phyloP scores from a whole-genome alignment of 2,888 invertebrate species.

The Drosophila cyrtoloma region DNA sequence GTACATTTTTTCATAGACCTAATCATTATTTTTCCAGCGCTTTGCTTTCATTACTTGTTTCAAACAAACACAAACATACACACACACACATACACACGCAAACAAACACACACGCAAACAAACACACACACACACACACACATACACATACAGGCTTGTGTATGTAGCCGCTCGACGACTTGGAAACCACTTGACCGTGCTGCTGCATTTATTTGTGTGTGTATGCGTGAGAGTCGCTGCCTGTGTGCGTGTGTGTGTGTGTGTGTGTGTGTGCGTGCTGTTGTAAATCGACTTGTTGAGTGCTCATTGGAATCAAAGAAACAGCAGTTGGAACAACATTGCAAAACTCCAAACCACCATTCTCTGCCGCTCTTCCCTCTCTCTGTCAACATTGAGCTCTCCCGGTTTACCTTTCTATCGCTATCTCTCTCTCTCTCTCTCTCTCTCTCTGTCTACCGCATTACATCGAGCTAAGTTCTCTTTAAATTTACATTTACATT shows the following conservation, averaged over 20 bases:
- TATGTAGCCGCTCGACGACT: constrained; percentile 11
- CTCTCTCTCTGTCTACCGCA: constrained; percentile 7
- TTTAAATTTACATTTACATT: constrained; percentile 4
- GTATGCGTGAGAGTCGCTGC: not conserved
- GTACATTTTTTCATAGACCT: constrained; percentile 53
- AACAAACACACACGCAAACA: constrained; percentile 16
- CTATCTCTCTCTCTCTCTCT: constrained; percentile 17
- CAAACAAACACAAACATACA: constrained; percentile 27
- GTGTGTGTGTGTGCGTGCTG: constrained; percentile 26
- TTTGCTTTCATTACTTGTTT: constrained; percentile 77
- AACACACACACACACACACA: constrained; percentile 28
- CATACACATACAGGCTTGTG: constrained; percentile 21
- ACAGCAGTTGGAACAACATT: constrained; percentile 45
- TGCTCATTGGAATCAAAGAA: constrained; percentile 57
- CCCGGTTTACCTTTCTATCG: constrained; percentile 15
- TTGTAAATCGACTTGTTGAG: constrained; percentile 59
- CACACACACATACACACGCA: constrained; percentile 1
- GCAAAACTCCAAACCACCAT: constrained; percentile 32
- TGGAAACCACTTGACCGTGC: constrained; percentile 36
- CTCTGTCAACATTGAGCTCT: not conserved
- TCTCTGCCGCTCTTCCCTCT: constrained; percentile 11
- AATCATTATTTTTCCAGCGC: constrained; percentile 76
- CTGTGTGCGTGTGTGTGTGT: not conserved
- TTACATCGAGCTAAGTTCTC: constrained; percentile 4
- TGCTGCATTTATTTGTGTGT: constrained; percentile 24